These are phyloP conservation scores for Conchocele bisecta DNA, from an alignment of 2,888 invertebrate species.

Conservation along the genomic window DNA sequence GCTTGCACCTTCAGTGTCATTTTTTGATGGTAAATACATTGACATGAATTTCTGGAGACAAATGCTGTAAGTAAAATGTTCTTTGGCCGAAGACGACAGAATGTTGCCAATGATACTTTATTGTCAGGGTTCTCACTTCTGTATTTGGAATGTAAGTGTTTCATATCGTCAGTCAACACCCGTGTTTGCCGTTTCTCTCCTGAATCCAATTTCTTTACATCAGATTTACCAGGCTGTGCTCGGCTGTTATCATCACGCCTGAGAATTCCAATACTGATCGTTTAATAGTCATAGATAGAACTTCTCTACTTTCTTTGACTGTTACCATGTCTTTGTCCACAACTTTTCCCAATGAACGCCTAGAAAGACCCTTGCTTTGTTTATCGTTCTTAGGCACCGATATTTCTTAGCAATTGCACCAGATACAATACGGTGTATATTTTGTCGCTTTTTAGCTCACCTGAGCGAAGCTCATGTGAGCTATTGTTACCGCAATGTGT, in stretches of 20 bases:
- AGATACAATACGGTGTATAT: slow-evolving; percentile 16
- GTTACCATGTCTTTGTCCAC: slow-evolving; percentile 5
- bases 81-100: slow-evolving; percentile 31
- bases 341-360: slow-evolving; percentile 17
- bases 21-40: slow-evolving; percentile 50
- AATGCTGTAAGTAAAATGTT: slow-evolving; percentile 29
- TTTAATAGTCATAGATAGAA: slow-evolving; percentile 3
- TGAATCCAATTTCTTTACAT: slow-evolving; percentile 23
- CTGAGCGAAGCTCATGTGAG: no score
- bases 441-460: no score
- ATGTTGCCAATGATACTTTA: slow-evolving; percentile 37
- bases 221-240: slow-evolving; percentile 33
- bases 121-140: slow-evolving; percentile 37
- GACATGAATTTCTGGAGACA: slow-evolving; percentile 22
- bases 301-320: background rate
- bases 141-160: slow-evolving; percentile 31
- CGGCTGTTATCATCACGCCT: slow-evolving; percentile 43
- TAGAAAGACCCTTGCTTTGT: slow-evolving; percentile 22
- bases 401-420: slow-evolving; percentile 36
- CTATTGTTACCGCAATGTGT: no score
- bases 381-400: slow-evolving; percentile 8
- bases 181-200: slow-evolving; percentile 25
- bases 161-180: slow-evolving; percentile 29
- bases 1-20: slow-evolving; percentile 28
- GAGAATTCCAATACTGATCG: slow-evolving; percentile 11